Base-by-base conservation (phyloP, 2,113 vertebrate genomes). In the Caretta caretta region DNA sequence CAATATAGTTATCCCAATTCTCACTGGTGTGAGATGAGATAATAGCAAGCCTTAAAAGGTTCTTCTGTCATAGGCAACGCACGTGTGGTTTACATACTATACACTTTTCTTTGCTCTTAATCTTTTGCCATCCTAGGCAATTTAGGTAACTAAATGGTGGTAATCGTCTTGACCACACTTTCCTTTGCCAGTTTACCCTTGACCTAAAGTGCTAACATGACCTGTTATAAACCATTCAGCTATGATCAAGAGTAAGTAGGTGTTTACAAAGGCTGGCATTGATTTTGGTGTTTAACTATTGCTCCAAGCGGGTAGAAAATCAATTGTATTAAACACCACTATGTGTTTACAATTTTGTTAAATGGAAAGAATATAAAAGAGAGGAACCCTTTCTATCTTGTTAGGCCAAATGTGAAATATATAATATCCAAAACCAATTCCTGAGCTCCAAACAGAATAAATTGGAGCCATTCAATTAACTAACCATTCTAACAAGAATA, bases 261-360 rank as follows among this genome's bases (percentile, higher is more conserved):
- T 62, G 49, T 96, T 98, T 65, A 51, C 59, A 83, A 54, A 80
- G 90, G 84, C 84, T 9, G 14, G 35, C 83, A 96, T 83, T 95
- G 95, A 93, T 97, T 97, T 93, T 86, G 80, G 62, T 83, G 80
- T 96, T 97, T 96, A 90, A 96, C 85, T 93, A 84, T 78, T 96
- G 86, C 83, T 96, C 79, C 91, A 92, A 87, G 86, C 95, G 57
- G 84, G 81, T 95, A 56, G 93, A 96, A 97, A 97, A 98, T 97
- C 96, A 93, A 88, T 97, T 96, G 53, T 69, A 78, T 94, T 86
- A 94, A 96, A 92, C 69, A 93, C 91, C 53, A n/a, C n/a, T 22
- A 80, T 84, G 65, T 87, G 87, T 94, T 94, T 94, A 88, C 56
- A 94, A 17, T 86, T 96, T 91, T 93, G 49, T 94, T 93, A 92